Base-by-base conservation (phyloP, 92 coral and sea anemone genomes). In the Nematostella vectensis region DNA sequence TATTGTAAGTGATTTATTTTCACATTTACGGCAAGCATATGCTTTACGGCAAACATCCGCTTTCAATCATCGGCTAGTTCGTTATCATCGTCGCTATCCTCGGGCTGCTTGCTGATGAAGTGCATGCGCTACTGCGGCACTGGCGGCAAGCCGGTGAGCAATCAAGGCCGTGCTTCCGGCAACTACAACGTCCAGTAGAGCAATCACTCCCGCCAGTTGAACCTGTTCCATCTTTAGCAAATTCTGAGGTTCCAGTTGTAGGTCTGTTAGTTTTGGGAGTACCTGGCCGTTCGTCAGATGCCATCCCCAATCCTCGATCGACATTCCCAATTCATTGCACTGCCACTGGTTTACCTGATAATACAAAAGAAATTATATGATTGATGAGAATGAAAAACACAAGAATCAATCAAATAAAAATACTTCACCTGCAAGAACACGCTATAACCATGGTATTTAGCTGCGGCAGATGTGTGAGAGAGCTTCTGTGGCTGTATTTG, bases 141-240 rank as follows among this genome's bases (percentile, higher is more conserved):
- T 72, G 80, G 26, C 79, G 77, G 30, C 77, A 79, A 50, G 77
- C 77, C 2, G 59, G 54, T 20, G 77, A 73, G 26, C 81, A 75
- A 57, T 52, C 75, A 1, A 74, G 68, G 16, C 57, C 66, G 59
- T 74, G 65, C 49, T 63, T 75, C 11, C 82, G 70, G 72, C 78
- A 75, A 59, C 61, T 58, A 51, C 83, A 75, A 25, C 75, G 47
- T 54, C 29, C 58, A 47, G 68, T 60, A 25, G 71, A 55, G 65
- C 89, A 71, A 45, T 59, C 72, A 1, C 67, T 15, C 20, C 57
- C 21, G 55, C 79, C n/a, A 74, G 62, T 79, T 79, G 33, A 68
- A 74, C 19, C 78, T 17, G 12, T 65, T n/a, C 31, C 55, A 79
- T 67, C 63, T 52, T 58, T 22, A 79, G 68, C 28, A 79, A 55